Conservation (phyloP, 2,797 vertebrate species). For the Emydoidea blandingii region DNA sequence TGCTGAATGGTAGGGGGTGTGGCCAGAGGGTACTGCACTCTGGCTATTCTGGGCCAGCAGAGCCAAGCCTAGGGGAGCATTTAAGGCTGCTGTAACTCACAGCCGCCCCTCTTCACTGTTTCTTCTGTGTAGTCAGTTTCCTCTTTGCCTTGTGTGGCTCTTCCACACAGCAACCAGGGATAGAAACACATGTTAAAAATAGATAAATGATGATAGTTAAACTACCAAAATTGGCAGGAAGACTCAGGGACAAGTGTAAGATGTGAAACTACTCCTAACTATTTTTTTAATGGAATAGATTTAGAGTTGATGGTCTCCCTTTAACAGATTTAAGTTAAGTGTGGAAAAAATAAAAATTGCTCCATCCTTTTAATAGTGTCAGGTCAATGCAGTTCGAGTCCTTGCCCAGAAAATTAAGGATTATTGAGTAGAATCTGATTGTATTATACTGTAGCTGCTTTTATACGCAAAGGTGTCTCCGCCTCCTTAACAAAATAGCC, state of each 20-base stretch:
- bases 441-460: not conserved
- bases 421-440: not conserved
- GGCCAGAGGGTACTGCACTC: accelerated
- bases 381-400: not conserved
- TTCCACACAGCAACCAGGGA: not conserved
- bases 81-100: accelerated
- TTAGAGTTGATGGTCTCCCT: not conserved
- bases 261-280: too few species aligned
- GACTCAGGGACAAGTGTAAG: too few species aligned
- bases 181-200: not conserved
- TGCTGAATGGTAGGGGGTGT: not conserved
- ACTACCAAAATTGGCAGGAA: not conserved
- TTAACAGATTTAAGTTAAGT: not conserved
- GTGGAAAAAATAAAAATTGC: not conserved
- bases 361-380: not conserved
- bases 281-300: not conserved
- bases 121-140: not conserved
- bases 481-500: not conserved
- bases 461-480: not conserved
- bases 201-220: not conserved
- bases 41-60: accelerated
- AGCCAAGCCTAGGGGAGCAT: not conserved
- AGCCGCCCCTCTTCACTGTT: not conserved
- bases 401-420: not conserved
- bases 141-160: not conserved